Conservation (phyloP, 2,797 vertebrate species). For the Toxotes lorentzi region DNA sequence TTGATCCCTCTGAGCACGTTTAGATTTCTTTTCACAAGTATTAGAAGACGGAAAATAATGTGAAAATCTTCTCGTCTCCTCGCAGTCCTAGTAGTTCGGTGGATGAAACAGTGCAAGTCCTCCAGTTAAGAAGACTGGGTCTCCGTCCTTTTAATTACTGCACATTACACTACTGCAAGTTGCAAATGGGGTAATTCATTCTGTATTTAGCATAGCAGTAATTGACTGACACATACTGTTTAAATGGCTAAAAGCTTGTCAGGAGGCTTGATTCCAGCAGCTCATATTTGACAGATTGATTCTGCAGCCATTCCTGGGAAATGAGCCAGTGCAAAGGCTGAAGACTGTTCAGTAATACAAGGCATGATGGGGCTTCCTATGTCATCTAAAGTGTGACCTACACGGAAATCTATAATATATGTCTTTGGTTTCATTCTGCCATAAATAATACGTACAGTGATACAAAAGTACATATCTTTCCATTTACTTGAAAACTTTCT, state of each 20-base stretch:
- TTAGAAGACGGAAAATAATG: slow-evolving; percentile 46
- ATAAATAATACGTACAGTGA: neutral
- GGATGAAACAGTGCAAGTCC: slow-evolving; percentile 74
- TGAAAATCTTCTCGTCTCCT: slow-evolving; percentile 54
- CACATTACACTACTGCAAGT: slow-evolving; percentile 74
- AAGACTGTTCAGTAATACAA: slow-evolving; percentile 26
- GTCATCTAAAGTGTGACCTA: slow-evolving; percentile 14
- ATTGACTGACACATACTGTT: slow-evolving; percentile 73
- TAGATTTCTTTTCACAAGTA: slow-evolving; percentile 63
- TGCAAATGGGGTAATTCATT: slow-evolving; percentile 78
- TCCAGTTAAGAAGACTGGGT: slow-evolving; percentile 73
- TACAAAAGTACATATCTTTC: no score
- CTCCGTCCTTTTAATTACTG: slow-evolving; percentile 77
- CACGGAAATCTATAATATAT: slow-evolving; percentile 1
- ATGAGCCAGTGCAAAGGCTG: slow-evolving; percentile 42
- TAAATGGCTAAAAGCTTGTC: slow-evolving; percentile 66
- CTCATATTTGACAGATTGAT: slow-evolving; percentile 64
- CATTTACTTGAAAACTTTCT: neutral
- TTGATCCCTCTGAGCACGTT: slow-evolving; percentile 50
- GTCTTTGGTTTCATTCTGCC: neutral
- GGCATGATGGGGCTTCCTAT: neutral
- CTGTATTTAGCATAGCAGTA: slow-evolving; percentile 80
- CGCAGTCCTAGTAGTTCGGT: slow-evolving; percentile 60
- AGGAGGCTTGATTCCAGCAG: slow-evolving; percentile 68
- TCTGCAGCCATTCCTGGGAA: slow-evolving; percentile 52